Conservation (phyloP, 1,140 invertebrate genomes). For the Microplitis mediator region DNA sequence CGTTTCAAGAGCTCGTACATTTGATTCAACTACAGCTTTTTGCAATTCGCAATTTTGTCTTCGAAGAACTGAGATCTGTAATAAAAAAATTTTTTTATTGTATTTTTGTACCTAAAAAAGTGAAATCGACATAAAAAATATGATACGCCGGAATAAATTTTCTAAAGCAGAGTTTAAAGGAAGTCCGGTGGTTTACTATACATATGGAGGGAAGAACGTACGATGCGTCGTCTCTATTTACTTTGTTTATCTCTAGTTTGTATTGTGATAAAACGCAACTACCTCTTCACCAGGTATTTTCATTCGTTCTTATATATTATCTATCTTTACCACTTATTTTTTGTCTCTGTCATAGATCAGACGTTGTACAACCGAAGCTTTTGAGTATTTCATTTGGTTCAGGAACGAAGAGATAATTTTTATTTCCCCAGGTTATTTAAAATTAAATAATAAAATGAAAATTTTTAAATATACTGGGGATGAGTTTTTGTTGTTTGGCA, state of each 20-base stretch:
- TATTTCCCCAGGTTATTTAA: neutral
- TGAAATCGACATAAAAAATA: neutral
- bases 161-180: slow-evolving; percentile 55
- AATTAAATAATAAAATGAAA: neutral
- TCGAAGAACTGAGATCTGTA: slow-evolving; percentile 52
- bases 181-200: slow-evolving; percentile 53
- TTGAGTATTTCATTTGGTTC: neutral
- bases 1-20: slow-evolving; percentile 46
- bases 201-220: slow-evolving; percentile 37
- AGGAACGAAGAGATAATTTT: no score
- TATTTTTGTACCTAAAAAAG: neutral
- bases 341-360: neutral
- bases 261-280: slow-evolving; percentile 54
- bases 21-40: slow-evolving; percentile 51
- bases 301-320: slow-evolving; percentile 2
- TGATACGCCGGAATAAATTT: slow-evolving; percentile 29
- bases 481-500: neutral
- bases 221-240: slow-evolving; percentile 57
- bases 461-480: neutral
- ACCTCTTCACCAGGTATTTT: slow-evolving; percentile 13
- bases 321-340: neutral
- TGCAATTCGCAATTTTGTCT: slow-evolving; percentile 56
- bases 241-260: slow-evolving; percentile 60
- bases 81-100: slow-evolving; percentile 6
- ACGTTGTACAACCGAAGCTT: neutral